Conservation (phyloP, 2,797 vertebrate genomes). For the Pseudopleuronectes americanus region DNA sequence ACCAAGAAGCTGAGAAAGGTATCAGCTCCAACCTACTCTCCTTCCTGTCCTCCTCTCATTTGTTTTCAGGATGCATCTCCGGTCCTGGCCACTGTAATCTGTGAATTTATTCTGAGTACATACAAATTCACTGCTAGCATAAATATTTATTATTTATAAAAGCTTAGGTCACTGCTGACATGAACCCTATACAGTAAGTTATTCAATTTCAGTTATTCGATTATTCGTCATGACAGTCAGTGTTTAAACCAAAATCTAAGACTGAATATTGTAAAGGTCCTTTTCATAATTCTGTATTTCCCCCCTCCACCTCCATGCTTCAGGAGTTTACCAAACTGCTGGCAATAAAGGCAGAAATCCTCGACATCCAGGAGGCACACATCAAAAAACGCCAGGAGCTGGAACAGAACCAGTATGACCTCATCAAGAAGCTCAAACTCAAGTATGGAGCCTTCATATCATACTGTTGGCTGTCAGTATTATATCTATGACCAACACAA, state of each 20-base stretch:
- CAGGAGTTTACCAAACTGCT: constrained; percentile 97
- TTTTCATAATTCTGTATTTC: background rate
- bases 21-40: background rate
- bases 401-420: constrained; percentile 96
- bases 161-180: background rate
- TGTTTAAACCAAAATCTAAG: background rate
- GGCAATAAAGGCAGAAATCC: constrained; percentile 96
- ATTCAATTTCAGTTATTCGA: background rate
- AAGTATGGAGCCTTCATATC: constrained; percentile 82
- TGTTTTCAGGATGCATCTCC: background rate
- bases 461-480: background rate
- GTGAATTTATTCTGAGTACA: background rate
- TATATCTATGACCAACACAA: background rate
- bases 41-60: background rate
- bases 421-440: constrained; percentile 95
- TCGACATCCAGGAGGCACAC: constrained; percentile 93
- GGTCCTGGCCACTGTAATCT: background rate
- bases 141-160: constrained; percentile 3
- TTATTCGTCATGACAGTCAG: background rate
- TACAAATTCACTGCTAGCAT: background rate
- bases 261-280: background rate
- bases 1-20: constrained; percentile 99
- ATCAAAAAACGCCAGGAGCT: constrained; percentile 94
- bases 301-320: constrained; percentile 16
- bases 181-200: too few species aligned